Conservation (phyloP, 2,113 vertebrate genomes). For the Elanoides forficatus region DNA sequence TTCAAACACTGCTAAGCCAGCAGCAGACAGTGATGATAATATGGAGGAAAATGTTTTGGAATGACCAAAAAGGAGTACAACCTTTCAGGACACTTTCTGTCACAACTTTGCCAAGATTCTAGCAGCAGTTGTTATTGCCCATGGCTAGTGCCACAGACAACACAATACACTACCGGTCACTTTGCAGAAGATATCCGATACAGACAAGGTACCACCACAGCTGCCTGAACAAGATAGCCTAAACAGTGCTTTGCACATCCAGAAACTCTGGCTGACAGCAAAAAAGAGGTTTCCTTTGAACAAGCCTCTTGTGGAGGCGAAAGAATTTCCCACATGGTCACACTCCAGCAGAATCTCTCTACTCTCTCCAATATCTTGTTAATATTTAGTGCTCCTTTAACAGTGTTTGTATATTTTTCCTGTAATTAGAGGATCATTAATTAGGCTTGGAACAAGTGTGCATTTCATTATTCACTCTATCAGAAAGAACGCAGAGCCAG, state of each 20-base stretch:
- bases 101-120: not conserved
- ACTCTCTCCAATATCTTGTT: not conserved
- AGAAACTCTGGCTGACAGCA: not conserved
- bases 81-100: not conserved
- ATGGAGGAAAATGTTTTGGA: not conserved
- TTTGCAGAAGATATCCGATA: not conserved
- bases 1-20: not conserved
- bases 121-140: not conserved
- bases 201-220: not conserved
- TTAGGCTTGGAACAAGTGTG: not conserved
- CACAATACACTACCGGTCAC: not conserved
- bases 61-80: not conserved
- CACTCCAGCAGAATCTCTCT: not conserved
- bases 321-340: not conserved
- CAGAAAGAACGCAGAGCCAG: not conserved
- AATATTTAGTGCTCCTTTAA: not conserved
- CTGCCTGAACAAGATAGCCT: not conserved
- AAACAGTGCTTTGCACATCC: not conserved
- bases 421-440: not conserved
- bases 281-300: not conserved
- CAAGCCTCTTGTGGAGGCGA: not conserved
- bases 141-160: not conserved
- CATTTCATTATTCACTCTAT: not conserved
- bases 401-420: not conserved
- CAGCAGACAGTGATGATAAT: not conserved